Conservation (phyloP, 1,140 invertebrate genomes). For the Ceratoteleas bidentatus region DNA sequence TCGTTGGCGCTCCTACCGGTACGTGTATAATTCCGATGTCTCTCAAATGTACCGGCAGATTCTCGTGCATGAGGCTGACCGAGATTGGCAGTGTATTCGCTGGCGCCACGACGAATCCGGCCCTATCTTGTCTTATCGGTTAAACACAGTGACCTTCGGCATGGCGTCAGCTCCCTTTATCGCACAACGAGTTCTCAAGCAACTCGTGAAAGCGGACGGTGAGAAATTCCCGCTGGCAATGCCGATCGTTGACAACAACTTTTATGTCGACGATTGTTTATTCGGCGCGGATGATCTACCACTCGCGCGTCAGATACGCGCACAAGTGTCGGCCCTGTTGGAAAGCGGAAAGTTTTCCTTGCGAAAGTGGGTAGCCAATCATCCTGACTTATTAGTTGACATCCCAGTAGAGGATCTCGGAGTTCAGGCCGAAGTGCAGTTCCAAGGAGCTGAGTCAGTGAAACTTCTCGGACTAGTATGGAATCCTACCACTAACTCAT, state of each 20-base stretch:
- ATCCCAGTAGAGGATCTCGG: no score
- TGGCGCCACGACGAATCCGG: no score
- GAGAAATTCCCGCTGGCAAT: not conserved
- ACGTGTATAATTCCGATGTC: not conserved
- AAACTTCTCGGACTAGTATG: no score
- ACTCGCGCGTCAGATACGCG: no score
- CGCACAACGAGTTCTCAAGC: slow-evolving; percentile 3
- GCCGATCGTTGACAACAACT: not conserved
- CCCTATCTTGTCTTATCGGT: not conserved
- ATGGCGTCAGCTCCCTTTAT: not conserved
- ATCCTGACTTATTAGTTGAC: no score
- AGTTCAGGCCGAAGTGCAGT: no score
- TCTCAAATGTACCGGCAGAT: slow-evolving; percentile 1
- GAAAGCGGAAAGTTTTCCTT: no score
- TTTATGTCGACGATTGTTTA: slow-evolving; percentile 4
- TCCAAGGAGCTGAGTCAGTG: no score
- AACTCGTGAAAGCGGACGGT: not conserved
- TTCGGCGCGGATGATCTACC: not conserved
- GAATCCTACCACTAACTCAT: no score
- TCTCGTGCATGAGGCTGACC: not conserved
- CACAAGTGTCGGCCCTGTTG: no score
- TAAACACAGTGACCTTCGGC: slow-evolving; percentile 1
- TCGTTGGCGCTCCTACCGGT: not conserved
- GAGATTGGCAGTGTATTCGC: not conserved
- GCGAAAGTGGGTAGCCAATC: no score